Percentiles rank a stretch among this genome's conserved stretches.
These are phyloP conservation scores for Alfaro cultratus DNA, from an alignment of 2,797 vertebrate species.

Conservation along the genomic window DNA sequence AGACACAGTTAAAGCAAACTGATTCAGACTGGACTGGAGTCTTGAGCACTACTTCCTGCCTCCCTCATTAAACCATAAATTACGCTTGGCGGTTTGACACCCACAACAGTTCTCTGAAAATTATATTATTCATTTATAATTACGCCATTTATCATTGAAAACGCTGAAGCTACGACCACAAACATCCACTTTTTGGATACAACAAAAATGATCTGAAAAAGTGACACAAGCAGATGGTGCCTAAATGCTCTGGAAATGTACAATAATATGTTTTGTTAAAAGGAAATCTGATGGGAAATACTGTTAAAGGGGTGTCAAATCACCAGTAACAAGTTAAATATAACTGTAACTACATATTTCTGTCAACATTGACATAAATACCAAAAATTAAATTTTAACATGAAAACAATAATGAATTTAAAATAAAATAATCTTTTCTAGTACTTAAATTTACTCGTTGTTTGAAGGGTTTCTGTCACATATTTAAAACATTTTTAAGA, in stretches of 20 bases:
- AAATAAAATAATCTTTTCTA: background rate
- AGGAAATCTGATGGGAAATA: conserved; percentile 3
- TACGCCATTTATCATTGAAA: background rate
- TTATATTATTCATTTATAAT: background rate
- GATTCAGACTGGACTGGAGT: conserved; percentile 87
- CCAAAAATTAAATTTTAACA: background rate
- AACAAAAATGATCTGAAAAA: background rate
- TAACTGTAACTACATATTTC: conserved; percentile 37
- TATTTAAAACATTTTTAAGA: background rate
- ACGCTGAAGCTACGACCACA: background rate
- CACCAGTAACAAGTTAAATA: conserved; percentile 60
- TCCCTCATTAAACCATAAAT: conserved; percentile 50
- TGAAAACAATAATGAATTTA: background rate
- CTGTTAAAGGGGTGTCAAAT: conserved; percentile 29
- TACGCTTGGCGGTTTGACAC: conserved; percentile 50
- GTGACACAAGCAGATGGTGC: background rate
- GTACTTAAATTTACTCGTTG: background rate
- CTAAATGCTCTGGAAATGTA: background rate
- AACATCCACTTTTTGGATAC: background rate
- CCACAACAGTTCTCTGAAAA: conserved; percentile 21
- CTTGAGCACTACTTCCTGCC: conserved; percentile 60
- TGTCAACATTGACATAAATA: background rate
- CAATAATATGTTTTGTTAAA: background rate
- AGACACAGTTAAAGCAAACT: conserved; percentile 99
- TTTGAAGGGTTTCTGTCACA: background rate